Base-by-base conservation (phyloP, 1,140 invertebrate genomes). In the Drosophila fuyamai region DNA sequence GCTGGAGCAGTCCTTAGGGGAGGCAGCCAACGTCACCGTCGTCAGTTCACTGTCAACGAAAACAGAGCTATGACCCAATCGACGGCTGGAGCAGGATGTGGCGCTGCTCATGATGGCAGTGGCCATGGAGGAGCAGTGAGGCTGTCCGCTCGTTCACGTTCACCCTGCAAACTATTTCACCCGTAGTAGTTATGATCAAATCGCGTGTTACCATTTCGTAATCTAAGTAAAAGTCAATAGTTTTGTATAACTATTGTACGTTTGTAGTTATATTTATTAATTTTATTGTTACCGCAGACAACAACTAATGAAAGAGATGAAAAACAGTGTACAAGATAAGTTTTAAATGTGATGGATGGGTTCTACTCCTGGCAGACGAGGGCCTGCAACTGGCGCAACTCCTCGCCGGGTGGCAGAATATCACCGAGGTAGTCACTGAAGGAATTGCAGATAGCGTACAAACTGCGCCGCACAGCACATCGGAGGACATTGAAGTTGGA, bases 351-450 rank as follows among this genome's bases (percentile, higher is more conserved):
- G 40, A 23, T 48, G 23, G 10, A 55, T 35, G 12, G 59, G 0
- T 14, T 12, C n/a, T 68, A 88, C 6, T 94, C 94, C 72, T 93
- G 93, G 90, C 93, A 93, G n/a, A 93, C 61, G 41, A 94, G 90
- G 84, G 93, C 93, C 72, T 94, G 93, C 51, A 94, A 89, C 55
- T 93, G 93, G 46, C 89, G 72, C 73, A 93, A 76, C 57, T 94
- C 92, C 70, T 94, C 91, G 16, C 92, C 86, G 56, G 94, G 93
- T 9, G 96, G 81, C 23, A 94, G 92, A 58, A 97, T 92, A 77
- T 96, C 95, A 68, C 93, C 90, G 40, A 97, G 94, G 90, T 96
- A 96, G 47, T 94, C 93, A 16, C 94, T 94, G 91, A 96, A 97
- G 40, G 93, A 94, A n/a, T 93, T 93, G 73, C 94, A 94, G 59